Evolutionary conservation across 2,888 invertebrate genomes (phyloP).

Genomic region (Pristionchus entomophagus): DNA sequence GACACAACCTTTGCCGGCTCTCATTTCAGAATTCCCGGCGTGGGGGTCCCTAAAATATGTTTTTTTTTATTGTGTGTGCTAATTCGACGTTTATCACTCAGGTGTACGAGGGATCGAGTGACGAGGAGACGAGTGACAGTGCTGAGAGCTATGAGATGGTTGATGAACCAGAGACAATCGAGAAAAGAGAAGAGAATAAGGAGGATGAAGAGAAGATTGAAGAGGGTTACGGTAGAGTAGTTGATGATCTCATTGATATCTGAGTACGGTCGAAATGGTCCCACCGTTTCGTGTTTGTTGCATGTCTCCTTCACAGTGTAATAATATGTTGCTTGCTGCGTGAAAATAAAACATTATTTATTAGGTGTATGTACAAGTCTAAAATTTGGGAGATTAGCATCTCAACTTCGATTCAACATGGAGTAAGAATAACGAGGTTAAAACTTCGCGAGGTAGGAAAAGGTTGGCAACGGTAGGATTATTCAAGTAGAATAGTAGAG

Average conservation of each 20-base stretch:
- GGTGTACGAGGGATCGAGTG: constrained; percentile 21
- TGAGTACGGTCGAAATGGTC: not conserved
- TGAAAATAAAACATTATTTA: not conserved
- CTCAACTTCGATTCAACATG: too few relatives aligned
- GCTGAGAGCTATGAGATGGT: not conserved
- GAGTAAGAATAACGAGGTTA: too few relatives aligned
- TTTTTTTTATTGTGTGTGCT: not conserved
- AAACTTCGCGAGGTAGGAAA: too few relatives aligned
- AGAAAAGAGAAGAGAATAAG: not conserved
- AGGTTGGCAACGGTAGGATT: too few relatives aligned
- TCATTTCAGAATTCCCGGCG: too few relatives aligned
- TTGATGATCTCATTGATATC: not conserved
- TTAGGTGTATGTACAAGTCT: not conserved
- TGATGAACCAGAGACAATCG: not conserved
- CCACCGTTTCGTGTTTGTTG: not conserved
- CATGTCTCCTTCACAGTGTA: not conserved
- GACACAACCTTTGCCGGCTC: too few relatives aligned
- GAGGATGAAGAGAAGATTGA: not conserved
- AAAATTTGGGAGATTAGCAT: not conserved
- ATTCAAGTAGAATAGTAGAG: not conserved
- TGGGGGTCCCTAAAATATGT: too few relatives aligned
- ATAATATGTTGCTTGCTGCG: not conserved
- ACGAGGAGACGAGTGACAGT: not conserved
- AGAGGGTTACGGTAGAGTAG: constrained; percentile 10
- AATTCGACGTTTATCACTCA: not conserved